A percentile compares a stretch with the other conserved stretches of the same genome.
These are phyloP conservation scores for Ceratoteleas bidentatus DNA, from an alignment of 1,140 invertebrate species.

Conservation along the genomic window DNA sequence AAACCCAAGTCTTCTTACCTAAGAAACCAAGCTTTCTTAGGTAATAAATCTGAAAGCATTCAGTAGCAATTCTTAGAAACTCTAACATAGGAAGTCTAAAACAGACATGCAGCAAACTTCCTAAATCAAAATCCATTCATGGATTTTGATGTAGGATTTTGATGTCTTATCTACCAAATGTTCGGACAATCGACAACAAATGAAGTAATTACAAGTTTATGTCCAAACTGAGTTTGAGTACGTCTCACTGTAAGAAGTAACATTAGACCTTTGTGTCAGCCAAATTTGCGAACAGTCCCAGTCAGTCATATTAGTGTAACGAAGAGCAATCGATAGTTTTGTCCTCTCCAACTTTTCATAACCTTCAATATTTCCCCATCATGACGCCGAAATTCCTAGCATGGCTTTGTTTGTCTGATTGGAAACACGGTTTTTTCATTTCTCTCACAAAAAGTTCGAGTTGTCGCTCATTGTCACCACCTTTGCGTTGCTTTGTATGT, in stretches of 20 bases:
- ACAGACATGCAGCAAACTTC: too few species aligned
- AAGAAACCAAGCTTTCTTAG: too few species aligned
- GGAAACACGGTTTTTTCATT: conserved; percentile 15
- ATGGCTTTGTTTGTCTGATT: conserved; percentile 51
- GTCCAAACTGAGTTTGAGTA: neutral
- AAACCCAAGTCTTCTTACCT: too few species aligned
- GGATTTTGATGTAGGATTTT: too few species aligned
- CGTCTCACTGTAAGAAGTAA: conserved; percentile 6
- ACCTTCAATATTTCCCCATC: conserved; percentile 44
- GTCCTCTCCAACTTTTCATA: conserved; percentile 63
- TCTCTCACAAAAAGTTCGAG: conserved; percentile 1
- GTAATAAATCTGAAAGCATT: too few species aligned
- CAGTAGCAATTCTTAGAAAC: too few species aligned
- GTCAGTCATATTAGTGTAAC: conserved; percentile 24
- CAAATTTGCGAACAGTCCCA: neutral
- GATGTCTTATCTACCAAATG: too few species aligned
- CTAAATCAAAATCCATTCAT: too few species aligned
- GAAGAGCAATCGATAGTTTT: conserved; percentile 42
- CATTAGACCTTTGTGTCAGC: conserved; percentile 1
- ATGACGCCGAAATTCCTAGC: conserved; percentile 30
- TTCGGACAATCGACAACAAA: neutral
- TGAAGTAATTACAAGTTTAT: conserved; percentile 8
- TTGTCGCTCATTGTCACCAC: neutral
- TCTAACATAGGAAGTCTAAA: too few species aligned
- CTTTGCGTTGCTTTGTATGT: neutral